Conservation (phyloP, 2,888 invertebrate genomes). For the Drosophila gaucha region DNA sequence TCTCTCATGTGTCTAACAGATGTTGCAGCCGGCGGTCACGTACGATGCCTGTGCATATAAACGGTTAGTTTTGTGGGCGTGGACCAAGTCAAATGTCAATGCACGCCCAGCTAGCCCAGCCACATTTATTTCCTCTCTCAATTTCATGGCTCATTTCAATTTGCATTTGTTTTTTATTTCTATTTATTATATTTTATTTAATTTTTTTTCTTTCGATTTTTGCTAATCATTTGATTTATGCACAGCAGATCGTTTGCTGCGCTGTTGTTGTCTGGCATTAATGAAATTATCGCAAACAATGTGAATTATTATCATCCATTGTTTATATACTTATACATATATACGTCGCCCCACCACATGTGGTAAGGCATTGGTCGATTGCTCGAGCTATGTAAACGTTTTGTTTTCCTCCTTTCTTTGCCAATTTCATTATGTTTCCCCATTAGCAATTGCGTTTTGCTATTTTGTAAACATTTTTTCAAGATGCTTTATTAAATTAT, state of each 20-base stretch:
- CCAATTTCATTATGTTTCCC: slow-evolving; percentile 40
- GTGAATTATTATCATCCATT: slow-evolving; percentile 51
- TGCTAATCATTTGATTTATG: slow-evolving; percentile 68
- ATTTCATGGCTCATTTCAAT: slow-evolving; percentile 26
- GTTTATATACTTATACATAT: slow-evolving; percentile 14
- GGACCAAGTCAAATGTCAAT: slow-evolving; percentile 72
- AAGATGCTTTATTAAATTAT: slow-evolving; percentile 6
- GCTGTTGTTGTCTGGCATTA: slow-evolving; percentile 43
- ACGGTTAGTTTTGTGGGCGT: slow-evolving; percentile 50
- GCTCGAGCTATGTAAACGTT: slow-evolving; percentile 24
- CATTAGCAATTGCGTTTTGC: slow-evolving; percentile 49
- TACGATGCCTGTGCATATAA: slow-evolving; percentile 26
- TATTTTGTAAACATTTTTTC: slow-evolving; percentile 10
- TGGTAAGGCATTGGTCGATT: slow-evolving; percentile 35
- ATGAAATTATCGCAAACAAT: slow-evolving; percentile 69
- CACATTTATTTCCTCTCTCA: slow-evolving; percentile 7
- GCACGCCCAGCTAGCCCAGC: slow-evolving; percentile 52
- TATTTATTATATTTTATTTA: slow-evolving; percentile 9
- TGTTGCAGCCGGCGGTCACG: slow-evolving; percentile 47
- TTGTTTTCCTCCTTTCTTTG: slow-evolving; percentile 49
- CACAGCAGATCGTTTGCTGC: slow-evolving; percentile 45
- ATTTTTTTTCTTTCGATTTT: slow-evolving; percentile 23
- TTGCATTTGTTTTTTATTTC: not conserved
- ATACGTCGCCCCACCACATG: slow-evolving; percentile 35
- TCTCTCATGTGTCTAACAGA: slow-evolving; percentile 23